A percentile compares a stretch with the other conserved stretches of the same genome.
phyloP scores from a whole-genome alignment of 2,797 vertebrate genomes.

The Falco concolor region DNA sequence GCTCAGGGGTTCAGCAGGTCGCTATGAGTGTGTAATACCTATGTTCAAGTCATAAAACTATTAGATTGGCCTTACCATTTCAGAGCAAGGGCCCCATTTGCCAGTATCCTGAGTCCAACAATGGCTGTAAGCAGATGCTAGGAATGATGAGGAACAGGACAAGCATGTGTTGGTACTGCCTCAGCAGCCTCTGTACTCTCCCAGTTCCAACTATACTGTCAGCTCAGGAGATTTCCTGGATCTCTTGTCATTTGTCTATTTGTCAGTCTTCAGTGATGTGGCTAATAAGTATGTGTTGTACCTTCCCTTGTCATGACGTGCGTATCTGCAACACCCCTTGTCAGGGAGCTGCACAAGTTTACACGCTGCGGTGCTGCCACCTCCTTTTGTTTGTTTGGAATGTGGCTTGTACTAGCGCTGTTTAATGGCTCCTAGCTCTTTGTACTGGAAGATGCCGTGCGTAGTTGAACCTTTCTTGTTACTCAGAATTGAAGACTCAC shows the following conservation, averaged over 20 bases:
- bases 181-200: background rate
- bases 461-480: background rate
- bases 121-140: background rate
- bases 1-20: background rate
- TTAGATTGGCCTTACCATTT: background rate
- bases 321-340: background rate
- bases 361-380: background rate
- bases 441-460: rapidly evolving
- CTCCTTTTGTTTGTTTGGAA: background rate
- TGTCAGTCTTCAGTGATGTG: background rate
- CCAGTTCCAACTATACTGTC: background rate
- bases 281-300: background rate
- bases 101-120: background rate
- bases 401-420: background rate
- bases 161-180: background rate
- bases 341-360: background rate
- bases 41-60: background rate
- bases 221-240: background rate
- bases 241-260: background rate
- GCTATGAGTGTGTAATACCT: background rate
- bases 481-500: background rate
- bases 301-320: background rate
- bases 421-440: background rate
- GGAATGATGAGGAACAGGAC: background rate
- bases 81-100: background rate